A percentile compares a stretch with the other conserved stretches of the same genome.
Conservation (phyloP, 2,797 vertebrate genomes). For the Pseudopleuronectes americanus region DNA sequence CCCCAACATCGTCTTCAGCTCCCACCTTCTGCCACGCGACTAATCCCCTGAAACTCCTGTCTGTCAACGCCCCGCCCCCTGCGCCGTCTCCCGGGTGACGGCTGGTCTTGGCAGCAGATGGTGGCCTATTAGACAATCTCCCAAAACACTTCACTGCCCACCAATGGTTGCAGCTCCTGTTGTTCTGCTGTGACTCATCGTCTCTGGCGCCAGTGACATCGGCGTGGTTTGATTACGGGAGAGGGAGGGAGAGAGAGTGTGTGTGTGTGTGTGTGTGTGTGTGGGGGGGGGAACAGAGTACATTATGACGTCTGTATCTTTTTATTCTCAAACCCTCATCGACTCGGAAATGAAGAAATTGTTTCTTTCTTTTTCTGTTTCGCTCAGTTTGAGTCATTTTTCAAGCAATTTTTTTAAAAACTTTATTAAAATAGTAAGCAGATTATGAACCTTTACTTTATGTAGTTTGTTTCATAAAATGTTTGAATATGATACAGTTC, state of each 20-base stretch:
- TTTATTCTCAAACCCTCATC: background rate
- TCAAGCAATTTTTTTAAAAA: no score
- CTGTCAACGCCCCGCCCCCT: conserved; percentile 42
- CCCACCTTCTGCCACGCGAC: conserved; percentile 59
- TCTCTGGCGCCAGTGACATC: conserved; percentile 57
- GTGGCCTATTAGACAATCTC: conserved; percentile 75
- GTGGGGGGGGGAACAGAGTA: background rate
- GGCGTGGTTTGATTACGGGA: conserved; percentile 45
- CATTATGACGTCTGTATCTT: background rate
- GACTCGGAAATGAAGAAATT: background rate
- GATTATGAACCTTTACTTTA: no score
- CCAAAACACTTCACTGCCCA: conserved; percentile 69
- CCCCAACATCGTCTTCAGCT: conserved; percentile 38
- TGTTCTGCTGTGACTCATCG: conserved; percentile 75
- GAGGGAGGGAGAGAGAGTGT: conserved; percentile 8
- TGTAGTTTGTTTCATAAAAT: no score
- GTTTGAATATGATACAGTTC: no score
- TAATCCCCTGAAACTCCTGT: conserved; percentile 68
- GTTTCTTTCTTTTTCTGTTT: background rate
- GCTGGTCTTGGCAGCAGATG: conserved; percentile 77
- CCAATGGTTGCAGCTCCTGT: conserved; percentile 56
- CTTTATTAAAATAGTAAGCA: no score
- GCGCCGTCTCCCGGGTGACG: conserved; percentile 49
- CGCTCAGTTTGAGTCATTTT: no score
- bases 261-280: background rate